Percentiles rank a stretch among this genome's conserved stretches.
phyloP scores from a whole-genome alignment of 2,888 invertebrate species.

The Netelia fuscicornis region DNA sequence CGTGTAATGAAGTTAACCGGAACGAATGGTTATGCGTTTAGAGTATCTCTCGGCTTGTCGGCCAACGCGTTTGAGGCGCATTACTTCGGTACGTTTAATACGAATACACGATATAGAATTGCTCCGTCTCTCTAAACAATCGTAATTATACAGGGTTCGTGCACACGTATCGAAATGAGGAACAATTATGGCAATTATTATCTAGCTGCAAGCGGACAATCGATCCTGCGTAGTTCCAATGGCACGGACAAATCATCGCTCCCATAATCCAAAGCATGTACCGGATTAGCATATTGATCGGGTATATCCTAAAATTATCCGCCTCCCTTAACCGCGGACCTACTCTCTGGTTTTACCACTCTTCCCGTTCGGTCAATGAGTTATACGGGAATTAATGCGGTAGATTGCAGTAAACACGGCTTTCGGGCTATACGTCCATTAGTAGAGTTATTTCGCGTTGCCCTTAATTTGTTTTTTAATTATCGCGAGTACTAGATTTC shows the following conservation, averaged over 20 bases:
- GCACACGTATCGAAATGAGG: slow-evolving; percentile 22
- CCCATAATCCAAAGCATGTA: slow-evolving; percentile 39
- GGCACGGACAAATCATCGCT: slow-evolving; percentile 51
- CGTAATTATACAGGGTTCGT: slow-evolving; percentile 44
- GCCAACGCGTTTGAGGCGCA: slow-evolving; percentile 30
- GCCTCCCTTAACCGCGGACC: not conserved
- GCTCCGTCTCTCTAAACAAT: slow-evolving; percentile 54
- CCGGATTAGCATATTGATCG: slow-evolving; percentile 58
- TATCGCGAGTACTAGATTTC: not conserved
- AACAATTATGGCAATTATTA: slow-evolving; percentile 52
- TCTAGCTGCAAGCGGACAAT: slow-evolving; percentile 32
- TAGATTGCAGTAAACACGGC: slow-evolving; percentile 12
- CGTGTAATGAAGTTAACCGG: slow-evolving; percentile 59
- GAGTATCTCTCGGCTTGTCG: slow-evolving; percentile 30
- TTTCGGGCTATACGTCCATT: slow-evolving; percentile 19
- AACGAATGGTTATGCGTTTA: slow-evolving; percentile 61
- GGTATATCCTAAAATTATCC: slow-evolving; percentile 34
- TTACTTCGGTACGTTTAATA: slow-evolving; percentile 52
- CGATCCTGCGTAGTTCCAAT: slow-evolving; percentile 49
- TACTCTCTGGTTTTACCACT: slow-evolving; percentile 11
- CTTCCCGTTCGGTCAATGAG: not conserved
- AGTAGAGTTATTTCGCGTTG: slow-evolving; percentile 1
- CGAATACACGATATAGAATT: slow-evolving; percentile 18
- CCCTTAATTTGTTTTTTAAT: slow-evolving; percentile 26
- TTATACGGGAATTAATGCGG: slow-evolving; percentile 51